Evolutionary conservation across 2,113 vertebrate genomes (phyloP), one percentile per base, ranked within the genome.

Genomic region (Natator depressus): DNA sequence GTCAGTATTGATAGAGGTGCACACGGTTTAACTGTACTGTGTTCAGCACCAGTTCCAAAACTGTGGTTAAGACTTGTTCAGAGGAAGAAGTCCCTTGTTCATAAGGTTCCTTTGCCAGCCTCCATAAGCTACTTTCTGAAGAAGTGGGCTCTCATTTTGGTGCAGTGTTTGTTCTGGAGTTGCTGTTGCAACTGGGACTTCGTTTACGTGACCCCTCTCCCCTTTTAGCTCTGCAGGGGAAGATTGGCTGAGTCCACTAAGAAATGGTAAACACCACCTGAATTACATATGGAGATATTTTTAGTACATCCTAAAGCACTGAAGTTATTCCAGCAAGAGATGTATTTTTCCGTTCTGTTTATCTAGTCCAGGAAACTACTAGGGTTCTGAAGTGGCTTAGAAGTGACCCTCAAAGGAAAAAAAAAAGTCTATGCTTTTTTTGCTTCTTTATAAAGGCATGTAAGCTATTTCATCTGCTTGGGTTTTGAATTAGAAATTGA

Each of bases 1-100:
- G 17, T 38, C 25, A 80, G 51, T 20, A 76, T 42, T 22, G 19
- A 27, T 53, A 88, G 14, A 13, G 22, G 49, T 11, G 53, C 49
- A 0, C 22, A 1, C 1, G 0, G 16, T 27, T 69, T 88, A 78
- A 38, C 13, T 49, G 47, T 7, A 42, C 29, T 1, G 0, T 12
- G 13, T 85, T 82, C 51, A 42, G 53, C 27, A 8, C 35, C 16
- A 25, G 50, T 38, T 16, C 47, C 38, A 50, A 90, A 82, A 49
- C 6, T 29, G 87, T 75, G 38, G 6, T 87, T 93, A 10, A 80
- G 57, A 35, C 80, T 84, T 91, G 38, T n/a, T 38, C 46, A 1
- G 4, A 9, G 50, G n/a, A 89, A 78, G 62, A 87, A 84, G n/a
- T 2, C 31, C 25, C 35, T 79, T 84, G 20, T 14, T 65, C 0